A percentile compares a stretch with the other conserved stretches of the same genome.
phyloP scores from a whole-genome alignment of 2,888 invertebrate genomes.

The Emesis russula region DNA sequence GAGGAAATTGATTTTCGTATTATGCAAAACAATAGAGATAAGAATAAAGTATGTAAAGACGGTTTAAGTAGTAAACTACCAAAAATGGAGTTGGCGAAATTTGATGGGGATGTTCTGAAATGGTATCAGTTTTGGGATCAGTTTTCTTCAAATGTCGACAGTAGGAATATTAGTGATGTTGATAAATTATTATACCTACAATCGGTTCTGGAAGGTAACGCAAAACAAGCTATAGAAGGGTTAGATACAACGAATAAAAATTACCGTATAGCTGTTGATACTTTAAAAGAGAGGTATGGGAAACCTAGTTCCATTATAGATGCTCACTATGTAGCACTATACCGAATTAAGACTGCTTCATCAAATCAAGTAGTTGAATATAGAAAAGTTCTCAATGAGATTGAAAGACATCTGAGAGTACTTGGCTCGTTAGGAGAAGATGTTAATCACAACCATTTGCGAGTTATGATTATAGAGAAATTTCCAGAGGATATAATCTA shows the following conservation, averaged over 20 bases:
- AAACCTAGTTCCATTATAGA: slow-evolving; percentile 59
- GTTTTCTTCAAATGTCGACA: slow-evolving; percentile 76
- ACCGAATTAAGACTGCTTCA: slow-evolving; percentile 50
- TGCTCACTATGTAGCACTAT: slow-evolving; percentile 77
- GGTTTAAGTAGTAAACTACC: slow-evolving; percentile 51
- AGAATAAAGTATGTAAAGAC: background rate
- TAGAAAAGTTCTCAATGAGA: slow-evolving; percentile 64
- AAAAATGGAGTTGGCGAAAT: slow-evolving; percentile 65
- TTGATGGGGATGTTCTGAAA: slow-evolving; percentile 77
- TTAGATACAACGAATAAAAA: slow-evolving; percentile 76
- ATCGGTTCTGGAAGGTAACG: slow-evolving; percentile 69
- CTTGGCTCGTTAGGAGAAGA: slow-evolving; percentile 82
- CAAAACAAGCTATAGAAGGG: slow-evolving; percentile 67
- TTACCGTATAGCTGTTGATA: slow-evolving; percentile 69
- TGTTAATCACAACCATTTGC: slow-evolving; percentile 74
- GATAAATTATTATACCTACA: slow-evolving; percentile 84
- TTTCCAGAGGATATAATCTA: slow-evolving; percentile 66
- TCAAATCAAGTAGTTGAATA: slow-evolving; percentile 44
- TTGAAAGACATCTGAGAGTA: slow-evolving; percentile 83
- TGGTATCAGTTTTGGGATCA: slow-evolving; percentile 86
- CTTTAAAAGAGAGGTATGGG: slow-evolving; percentile 67
- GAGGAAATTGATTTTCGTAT: background rate
- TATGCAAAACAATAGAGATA: background rate
- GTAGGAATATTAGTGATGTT: slow-evolving; percentile 68
- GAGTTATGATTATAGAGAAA: slow-evolving; percentile 61